phyloP scores from a whole-genome alignment of 2,888 invertebrate genomes.

The Melanostoma mellinum region DNA sequence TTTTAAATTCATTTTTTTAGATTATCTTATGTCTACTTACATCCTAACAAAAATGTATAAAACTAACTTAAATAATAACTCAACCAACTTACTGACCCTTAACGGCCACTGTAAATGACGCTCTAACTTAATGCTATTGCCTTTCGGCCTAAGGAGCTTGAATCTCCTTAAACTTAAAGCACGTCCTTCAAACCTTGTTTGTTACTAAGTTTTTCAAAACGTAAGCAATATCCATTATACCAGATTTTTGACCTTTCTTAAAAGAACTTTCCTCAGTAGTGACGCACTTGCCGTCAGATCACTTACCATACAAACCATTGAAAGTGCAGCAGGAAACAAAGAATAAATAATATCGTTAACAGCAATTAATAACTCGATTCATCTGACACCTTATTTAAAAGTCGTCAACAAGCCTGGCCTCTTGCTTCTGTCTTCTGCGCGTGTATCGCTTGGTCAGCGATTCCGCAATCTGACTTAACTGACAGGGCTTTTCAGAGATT shows the following conservation, averaged over 20 bases:
- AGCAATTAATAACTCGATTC: conserved; percentile 51
- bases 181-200: too few relatives aligned
- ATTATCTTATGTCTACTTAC: too few relatives aligned
- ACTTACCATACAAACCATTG: conserved; percentile 10
- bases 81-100: too few relatives aligned
- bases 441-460: neutral
- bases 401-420: conserved; percentile 26
- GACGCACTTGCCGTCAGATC: conserved; percentile 31
- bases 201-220: too few relatives aligned
- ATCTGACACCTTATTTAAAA: conserved; percentile 51
- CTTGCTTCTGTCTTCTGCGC: neutral
- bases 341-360: conserved; percentile 44
- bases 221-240: conserved; percentile 1
- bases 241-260: conserved; percentile 51
- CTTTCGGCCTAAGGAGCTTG: too few relatives aligned
- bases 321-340: conserved; percentile 47
- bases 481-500: conserved; percentile 26
- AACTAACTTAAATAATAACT: too few relatives aligned
- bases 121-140: too few relatives aligned
- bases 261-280: conserved; percentile 9
- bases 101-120: too few relatives aligned
- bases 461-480: conserved; percentile 22
- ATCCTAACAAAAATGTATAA: too few relatives aligned
- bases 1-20: too few relatives aligned
- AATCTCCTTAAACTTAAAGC: too few relatives aligned